Base-by-base conservation (phyloP, 1,140 invertebrate species). In the Tetragonula clypearis region DNA sequence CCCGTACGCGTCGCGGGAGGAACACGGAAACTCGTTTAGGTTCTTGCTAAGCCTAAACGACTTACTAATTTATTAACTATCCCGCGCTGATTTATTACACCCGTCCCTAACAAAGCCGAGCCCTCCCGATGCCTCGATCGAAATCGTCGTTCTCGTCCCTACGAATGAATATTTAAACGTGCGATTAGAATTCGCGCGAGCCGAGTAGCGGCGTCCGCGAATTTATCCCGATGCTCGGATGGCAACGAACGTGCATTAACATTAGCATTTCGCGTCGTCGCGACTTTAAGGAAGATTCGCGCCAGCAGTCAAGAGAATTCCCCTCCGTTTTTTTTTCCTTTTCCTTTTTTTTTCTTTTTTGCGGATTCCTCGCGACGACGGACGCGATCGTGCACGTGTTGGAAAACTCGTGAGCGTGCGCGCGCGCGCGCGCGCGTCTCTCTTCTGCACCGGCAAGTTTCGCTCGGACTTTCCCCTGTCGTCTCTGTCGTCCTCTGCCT, bases 221-320 rank as follows among this genome's bases (percentile, higher is more conserved):
- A 78, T 83, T 78, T 77, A 83, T 77, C 81, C 81, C 23, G 41
- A 14, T n/a, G 75, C 26, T 21, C 53, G 82, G 68, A 12, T 84
- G 82, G 41, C 82, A 84, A 71, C 82, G 82, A 84, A 84, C 76
- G 56, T 79, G 82, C 82, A 85, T 82, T 82, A 82, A 55, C 55
- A 85, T 82, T 82, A 81, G 83, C 78, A 85, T 83, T 83, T 68
- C 74, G 65, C 26, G 14, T 26, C 66, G 19, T 14, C 26, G 73
- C 26, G 6, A 35, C 58, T 84, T 60, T 35, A 30, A 80, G 55
- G 15, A 58, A 17, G n/a, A 21, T 41, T 17, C 3, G 30, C 6
- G 30, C 14, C 30, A 30, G 30, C 11, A 30, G 23, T n/a, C n/a
- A 2, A 23, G 21, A 55, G 19, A 41, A 66, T 66, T 66, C 65